Base-by-base conservation (phyloP, 2,113 vertebrate genomes). In the Hemibagrus wyckioides region DNA sequence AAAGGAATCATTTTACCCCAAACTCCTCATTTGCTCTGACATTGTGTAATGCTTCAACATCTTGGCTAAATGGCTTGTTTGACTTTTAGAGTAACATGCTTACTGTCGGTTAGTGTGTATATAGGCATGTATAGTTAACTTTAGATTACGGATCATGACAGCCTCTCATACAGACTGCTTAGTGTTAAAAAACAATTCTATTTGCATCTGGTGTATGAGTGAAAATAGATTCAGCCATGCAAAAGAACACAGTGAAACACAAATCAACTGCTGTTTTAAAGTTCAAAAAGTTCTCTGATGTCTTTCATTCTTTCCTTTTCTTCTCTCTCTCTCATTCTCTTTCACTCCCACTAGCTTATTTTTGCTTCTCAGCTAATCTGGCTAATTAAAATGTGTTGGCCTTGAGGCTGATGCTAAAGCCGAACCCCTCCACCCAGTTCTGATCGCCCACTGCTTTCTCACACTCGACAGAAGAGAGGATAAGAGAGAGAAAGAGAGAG, bases 311-410 rank as follows among this genome's bases (percentile, higher is more conserved):
- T 67, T 57, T 91, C 59, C 80, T 25, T 79, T 48, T 81, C 13
- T 67, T 14, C 63, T 79, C 75, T 89, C 69, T 48, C 44, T 48
- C 2, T 48, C 44, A 48, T 7, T 36, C 33, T n/a, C n/a, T 30
- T 21, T 69, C 41, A 69, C 21, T 50, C 79, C 79, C 50, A n/a
- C 39, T 54, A 14, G 25, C 52, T 67, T 84, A 30, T 52, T 23
- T 69, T 61, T 59, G 44, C 87, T 85, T 88, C 76, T 65, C 85
- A 90, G 93, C 87, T 92, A 94, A 93, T 94, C 92, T 92, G 85
- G 86, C 93, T 94, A 94, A 95, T 95, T 94, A 94, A 94, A 93
- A 89, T 93, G 90, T 89, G 91, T 92, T 92, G 93, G 94, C 90
- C 92, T 91, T 91, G 87, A 85, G 91, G 88, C 82, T 85, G 83